Evolutionary conservation across 2,797 vertebrate species (phyloP), one percentile per base, ranked within the genome.

Genomic region (Denticeps clupeoides): DNA sequence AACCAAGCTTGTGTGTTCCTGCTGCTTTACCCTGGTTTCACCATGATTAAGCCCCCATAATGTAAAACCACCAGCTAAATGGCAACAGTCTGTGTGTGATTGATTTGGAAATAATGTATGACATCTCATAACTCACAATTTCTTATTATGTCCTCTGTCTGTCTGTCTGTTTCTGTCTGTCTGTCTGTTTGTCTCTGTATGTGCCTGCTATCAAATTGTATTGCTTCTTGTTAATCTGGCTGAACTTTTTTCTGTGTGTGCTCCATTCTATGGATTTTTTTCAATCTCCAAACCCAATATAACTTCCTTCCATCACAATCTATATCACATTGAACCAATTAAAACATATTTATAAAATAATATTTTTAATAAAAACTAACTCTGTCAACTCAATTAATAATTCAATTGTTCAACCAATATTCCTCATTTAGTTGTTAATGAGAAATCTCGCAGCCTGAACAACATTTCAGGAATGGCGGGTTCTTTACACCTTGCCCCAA

Each of bases 361-460:
- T n/a, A n/a, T n/a, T n/a, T n/a, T n/a, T n/a, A n/a, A n/a, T n/a
- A n/a, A n/a, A n/a, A n/a, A n/a, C n/a, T n/a, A n/a, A n/a, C n/a
- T 28, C 26, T 41, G 35, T 29, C 12, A 31, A 35, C n/a, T 25
- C 24, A 6, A 16, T 41, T 23, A n/a, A 42, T 31, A 27, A 29
- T 35, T 19, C 29, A 7, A 18, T 41, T 24, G 12, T 43, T 28
- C 16, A 35, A 35, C 9, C 13, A n/a, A 43, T 50, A 11, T 18
- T 37, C 16, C 47, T 35, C 51, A 16, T 32, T 58, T 68, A 80
- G 82, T 81, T 12, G 81, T 84, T 79, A 89, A 91, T 21, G 90
- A 94, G 73, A 93, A 91, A 79, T 93, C 91, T 70, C 87, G 81
- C 70, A 94, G 91, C 73, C 81, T 94, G 56, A 90, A 73, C 81